Evolutionary conservation across 2,797 vertebrate genomes (phyloP).

Genomic region (Lemur catta): DNA sequence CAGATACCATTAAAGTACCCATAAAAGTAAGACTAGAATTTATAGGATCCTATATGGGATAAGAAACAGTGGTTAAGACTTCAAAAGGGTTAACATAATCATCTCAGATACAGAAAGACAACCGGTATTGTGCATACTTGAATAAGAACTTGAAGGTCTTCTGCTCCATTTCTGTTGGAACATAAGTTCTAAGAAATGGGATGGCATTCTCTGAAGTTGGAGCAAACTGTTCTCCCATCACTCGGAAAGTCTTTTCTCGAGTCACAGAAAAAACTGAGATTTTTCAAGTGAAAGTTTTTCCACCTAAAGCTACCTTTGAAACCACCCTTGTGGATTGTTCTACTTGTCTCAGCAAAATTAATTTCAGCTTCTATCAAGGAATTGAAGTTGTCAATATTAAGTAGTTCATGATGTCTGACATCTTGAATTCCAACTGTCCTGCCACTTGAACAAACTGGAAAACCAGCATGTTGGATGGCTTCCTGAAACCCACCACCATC

Average conservation of each 20-base stretch:
- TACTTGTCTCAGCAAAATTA: neutral
- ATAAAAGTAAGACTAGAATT: neutral
- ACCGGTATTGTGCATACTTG: neutral
- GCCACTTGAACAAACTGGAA: neutral
- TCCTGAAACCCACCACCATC: neutral
- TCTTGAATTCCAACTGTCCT: neutral
- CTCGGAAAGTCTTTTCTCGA: neutral
- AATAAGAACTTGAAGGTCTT: neutral
- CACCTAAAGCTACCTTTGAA: neutral
- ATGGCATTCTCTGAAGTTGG: neutral
- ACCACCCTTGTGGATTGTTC: neutral
- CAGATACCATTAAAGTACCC: neutral
- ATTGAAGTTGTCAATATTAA: neutral
- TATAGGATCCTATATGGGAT: neutral
- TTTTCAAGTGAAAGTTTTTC: neutral
- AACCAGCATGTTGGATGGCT: neutral
- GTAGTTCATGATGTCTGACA: neutral
- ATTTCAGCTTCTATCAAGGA: neutral
- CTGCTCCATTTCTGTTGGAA: neutral
- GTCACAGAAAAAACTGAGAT: neutral
- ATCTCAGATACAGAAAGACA: neutral
- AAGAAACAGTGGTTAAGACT: neutral
- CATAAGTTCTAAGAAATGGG: neutral
- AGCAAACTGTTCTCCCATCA: neutral
- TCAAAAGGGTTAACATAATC: neutral